Percentiles rank a stretch among this genome's conserved stretches.
phyloP scores from a whole-genome alignment of 2,797 vertebrate genomes.

The Takifugu ocellatus region DNA sequence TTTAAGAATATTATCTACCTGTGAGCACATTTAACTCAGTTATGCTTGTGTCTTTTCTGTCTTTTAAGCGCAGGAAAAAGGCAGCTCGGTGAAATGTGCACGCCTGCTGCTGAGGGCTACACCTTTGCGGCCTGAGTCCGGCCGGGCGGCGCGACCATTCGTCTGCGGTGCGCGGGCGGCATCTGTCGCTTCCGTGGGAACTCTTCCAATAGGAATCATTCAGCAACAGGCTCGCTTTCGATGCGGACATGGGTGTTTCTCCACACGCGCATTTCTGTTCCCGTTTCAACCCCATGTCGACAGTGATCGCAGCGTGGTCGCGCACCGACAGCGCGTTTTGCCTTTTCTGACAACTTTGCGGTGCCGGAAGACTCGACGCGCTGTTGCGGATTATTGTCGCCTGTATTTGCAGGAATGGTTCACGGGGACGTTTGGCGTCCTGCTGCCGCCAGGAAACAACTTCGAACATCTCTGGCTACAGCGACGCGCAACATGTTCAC shows the following conservation, averaged over 20 bases:
- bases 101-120: too few relatives aligned
- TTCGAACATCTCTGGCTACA: slow-evolving; percentile 24
- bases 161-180: slow-evolving; percentile 25
- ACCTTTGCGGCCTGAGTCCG: slow-evolving; percentile 1
- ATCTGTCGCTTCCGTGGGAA: slow-evolving; percentile 59
- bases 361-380: slow-evolving; percentile 12
- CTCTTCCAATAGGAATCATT: slow-evolving; percentile 55
- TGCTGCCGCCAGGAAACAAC: slow-evolving; percentile 51
- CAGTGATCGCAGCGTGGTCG: slow-evolving; percentile 24
- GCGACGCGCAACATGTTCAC: slow-evolving; percentile 32
- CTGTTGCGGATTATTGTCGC: slow-evolving; percentile 30
- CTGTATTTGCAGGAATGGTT: slow-evolving; percentile 60
- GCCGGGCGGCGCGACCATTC: slow-evolving; percentile 14
- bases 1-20: slow-evolving; percentile 71
- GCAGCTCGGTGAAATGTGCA: too few relatives aligned
- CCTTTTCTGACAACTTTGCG: slow-evolving; percentile 49
- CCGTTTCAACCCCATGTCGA: slow-evolving; percentile 20
- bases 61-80: too few relatives aligned
- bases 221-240: slow-evolving; percentile 40
- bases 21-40: slow-evolving; percentile 20
- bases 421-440: slow-evolving; percentile 49
- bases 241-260: slow-evolving; percentile 72
- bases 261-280: slow-evolving; percentile 47
- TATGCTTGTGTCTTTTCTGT: too few relatives aligned
- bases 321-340: slow-evolving; percentile 15